Conservation (phyloP, 2,888 invertebrate genomes). For the Torymus aiolomorphi region DNA sequence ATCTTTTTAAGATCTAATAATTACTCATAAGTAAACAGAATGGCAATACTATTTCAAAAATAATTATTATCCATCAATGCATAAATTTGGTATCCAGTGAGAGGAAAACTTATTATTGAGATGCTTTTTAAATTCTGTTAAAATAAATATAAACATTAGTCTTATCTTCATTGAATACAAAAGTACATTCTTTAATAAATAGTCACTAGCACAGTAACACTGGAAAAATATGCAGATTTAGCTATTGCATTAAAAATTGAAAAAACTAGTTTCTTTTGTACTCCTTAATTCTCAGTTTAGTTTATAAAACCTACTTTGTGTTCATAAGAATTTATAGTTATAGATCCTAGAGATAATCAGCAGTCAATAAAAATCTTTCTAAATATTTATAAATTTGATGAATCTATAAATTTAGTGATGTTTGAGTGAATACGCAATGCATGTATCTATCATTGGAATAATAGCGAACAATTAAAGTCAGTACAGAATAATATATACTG, state of each 20-base stretch:
- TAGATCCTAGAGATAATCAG: no score
- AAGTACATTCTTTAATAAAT: conserved; percentile 7
- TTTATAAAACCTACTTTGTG: no score
- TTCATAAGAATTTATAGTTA: no score
- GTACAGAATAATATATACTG: no score
- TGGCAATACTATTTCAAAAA: conserved; percentile 14
- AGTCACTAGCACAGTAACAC: conserved; percentile 1
- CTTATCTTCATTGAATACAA: not conserved
- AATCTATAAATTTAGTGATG: not conserved
- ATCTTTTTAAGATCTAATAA: not conserved
- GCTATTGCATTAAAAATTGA: no score
- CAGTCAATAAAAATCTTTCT: no score
- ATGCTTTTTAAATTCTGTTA: not conserved
- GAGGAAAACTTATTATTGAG: not conserved
- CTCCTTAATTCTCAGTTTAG: no score
- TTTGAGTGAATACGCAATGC: not conserved
- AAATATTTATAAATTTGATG: no score
- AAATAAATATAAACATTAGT: conserved; percentile 5
- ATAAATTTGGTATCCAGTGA: not conserved
- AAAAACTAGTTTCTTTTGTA: no score
- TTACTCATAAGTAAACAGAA: not conserved
- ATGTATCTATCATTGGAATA: no score
- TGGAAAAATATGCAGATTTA: not conserved
- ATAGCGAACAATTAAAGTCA: no score
- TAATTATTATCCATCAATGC: not conserved